A percentile compares a stretch with the other conserved stretches of the same genome.
These are phyloP conservation scores for Conus betulinus DNA, from an alignment of 1,140 invertebrate genomes.

Conservation along the genomic window DNA sequence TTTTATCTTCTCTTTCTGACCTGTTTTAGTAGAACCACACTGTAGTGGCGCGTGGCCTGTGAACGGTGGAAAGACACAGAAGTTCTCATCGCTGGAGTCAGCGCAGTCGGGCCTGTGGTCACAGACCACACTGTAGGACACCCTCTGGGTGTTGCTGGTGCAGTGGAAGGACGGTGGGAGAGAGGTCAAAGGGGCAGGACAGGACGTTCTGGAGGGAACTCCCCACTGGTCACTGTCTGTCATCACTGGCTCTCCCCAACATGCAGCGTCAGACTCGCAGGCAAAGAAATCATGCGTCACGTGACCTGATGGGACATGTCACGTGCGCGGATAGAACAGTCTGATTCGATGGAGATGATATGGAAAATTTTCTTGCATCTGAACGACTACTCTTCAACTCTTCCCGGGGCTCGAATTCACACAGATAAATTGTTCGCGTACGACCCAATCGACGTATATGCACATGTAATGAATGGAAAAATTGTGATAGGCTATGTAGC, in stretches of 20 bases:
- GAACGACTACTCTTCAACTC: background rate
- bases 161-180: conserved; percentile 19
- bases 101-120: conserved; percentile 9
- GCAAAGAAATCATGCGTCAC: background rate
- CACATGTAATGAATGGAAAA: background rate
- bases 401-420: background rate
- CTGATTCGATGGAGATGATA: background rate
- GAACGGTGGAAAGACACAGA: conserved; percentile 19
- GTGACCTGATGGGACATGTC: background rate
- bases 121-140: conserved; percentile 28
- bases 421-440: background rate
- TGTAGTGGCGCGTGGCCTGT: background rate
- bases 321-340: background rate
- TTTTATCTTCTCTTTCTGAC: too few relatives aligned
- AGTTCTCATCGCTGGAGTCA: conserved; percentile 22
- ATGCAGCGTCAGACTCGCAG: background rate
- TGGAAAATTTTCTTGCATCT: background rate
- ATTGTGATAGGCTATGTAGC: too few relatives aligned
- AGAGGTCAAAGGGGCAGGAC: background rate
- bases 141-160: background rate
- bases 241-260: background rate
- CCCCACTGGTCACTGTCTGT: background rate
- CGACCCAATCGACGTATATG: background rate
- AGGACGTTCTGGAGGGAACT: background rate
- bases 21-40: background rate